Percentiles rank a stretch among this genome's conserved stretches.
phyloP scores from a whole-genome alignment of 2,113 vertebrate genomes.

The Opisthocomus hoazin region DNA sequence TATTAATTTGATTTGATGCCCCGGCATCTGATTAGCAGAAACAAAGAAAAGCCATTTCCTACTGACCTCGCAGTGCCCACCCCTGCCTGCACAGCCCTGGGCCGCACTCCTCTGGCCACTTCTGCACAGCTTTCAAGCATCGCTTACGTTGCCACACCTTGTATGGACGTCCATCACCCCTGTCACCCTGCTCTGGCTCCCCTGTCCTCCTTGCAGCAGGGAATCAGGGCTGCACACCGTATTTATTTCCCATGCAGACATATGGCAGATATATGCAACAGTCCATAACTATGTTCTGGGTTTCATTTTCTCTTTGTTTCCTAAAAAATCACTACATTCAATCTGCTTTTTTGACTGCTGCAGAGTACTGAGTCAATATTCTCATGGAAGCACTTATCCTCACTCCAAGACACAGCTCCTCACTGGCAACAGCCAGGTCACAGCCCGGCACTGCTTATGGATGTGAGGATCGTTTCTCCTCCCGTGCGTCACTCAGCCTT shows the following conservation, averaged over 20 bases:
- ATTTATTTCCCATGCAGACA: background rate
- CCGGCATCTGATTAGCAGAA: background rate
- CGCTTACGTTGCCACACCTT: background rate
- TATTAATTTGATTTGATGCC: constrained; percentile 9
- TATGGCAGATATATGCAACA: background rate
- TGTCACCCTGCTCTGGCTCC: background rate
- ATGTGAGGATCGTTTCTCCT: background rate
- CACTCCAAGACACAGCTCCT: background rate
- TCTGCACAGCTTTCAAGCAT: background rate
- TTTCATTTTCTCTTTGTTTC: background rate
- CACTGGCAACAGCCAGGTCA: background rate
- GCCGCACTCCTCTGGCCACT: fast-evolving
- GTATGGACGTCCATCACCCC: fast-evolving
- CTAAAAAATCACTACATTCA: background rate
- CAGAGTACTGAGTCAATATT: background rate
- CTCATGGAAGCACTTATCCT: background rate
- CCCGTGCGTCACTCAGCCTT: fast-evolving
- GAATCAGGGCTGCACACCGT: background rate
- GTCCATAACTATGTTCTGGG: background rate
- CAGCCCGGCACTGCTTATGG: background rate
- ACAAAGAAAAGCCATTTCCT: background rate
- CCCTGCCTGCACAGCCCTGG: background rate
- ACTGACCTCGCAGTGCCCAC: background rate
- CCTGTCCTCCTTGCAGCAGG: background rate
- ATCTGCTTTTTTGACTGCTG: background rate